Base-by-base conservation (phyloP, 2,888 invertebrate genomes). In the Portevinia maculata region DNA sequence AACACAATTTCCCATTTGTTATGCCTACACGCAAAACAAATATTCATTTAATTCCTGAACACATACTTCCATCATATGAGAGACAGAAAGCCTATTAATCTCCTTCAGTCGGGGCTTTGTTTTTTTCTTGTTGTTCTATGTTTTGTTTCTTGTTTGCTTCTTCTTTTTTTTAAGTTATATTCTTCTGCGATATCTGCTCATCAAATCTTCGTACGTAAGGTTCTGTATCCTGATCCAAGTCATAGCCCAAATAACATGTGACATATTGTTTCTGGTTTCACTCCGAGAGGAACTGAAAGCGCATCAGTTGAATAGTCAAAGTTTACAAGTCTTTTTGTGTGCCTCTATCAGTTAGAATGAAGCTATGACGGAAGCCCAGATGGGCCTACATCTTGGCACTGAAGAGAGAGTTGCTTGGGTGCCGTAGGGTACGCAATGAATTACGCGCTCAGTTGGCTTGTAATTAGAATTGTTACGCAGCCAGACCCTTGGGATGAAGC, bases 31-130 rank as follows among this genome's bases (percentile, higher is more conserved):
- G 83, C 78, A 83, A 78, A 78, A 67, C 83, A 83, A 83, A 83
- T 83, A 83, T 83, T 83, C 83, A 83, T 83, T 83, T 83, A 78
- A 83, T 73, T 83, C 83, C 83, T 73, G 67, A 30, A 73, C 65
- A 83, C 76, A 73, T 52, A 60, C 78, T 73, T 71, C 71, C 55
- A 78, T 78, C 83, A 78, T 83, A 71, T 78, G 62, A 83, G 62
- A 83, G 83, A 85, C 86, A 85, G 85, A 85, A 84, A 70, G 85
- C 86, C 86, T 86, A 86, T 87, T 86, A 87, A 87, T 87, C 86
- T 86, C 86, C 86, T 86, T 87, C 85, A 84, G 83, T 85, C 83
- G 55, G 30, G 62, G 24, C 39, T 52, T 70, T 15, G 44, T 17
- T 64, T 34, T 64, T 50, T 37, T 44, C 37, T 32, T 52, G 46